Base-by-base conservation (phyloP, 2,113 vertebrate species). In the Lepus europaeus region DNA sequence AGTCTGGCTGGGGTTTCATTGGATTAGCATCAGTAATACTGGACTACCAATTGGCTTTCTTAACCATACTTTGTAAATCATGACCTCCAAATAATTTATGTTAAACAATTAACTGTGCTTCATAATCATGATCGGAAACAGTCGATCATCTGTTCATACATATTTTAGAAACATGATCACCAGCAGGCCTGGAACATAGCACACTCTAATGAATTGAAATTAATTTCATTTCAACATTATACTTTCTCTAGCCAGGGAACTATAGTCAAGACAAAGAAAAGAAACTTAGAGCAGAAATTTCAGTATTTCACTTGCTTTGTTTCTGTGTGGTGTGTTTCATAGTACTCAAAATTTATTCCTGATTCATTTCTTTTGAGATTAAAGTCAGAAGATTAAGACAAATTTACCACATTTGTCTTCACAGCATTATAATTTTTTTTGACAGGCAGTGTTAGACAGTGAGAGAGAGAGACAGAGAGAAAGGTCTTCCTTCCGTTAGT, bases 51-150 rank as follows among this genome's bases (percentile, higher is more conserved):
- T 39, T 61, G 39, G 11, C 73, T 86, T 94, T 23, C 56, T 78
- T 90, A 73, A 29, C 53, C 29, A 19, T 77, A 7, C 14, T 78
- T 81, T 76, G 64, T 53, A 95, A 89, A 92, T 79, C 56, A 56
- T 78, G 45, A 76, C 49, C 63, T 19, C 14, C 7, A 87, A 90
- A 86, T 19, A 81, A 89, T 51, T 63, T 53, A 33, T 86, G 56
- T 33, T 53, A 66, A 66, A 87, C 53, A 20, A 56, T 49, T 87
- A 80, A 51, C 7, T 51, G 63, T 27, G 9, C 2, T 86, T 90
- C 23, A 83, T 49, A 77, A 93, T 80, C n/a, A 76, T 80, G 72
- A 91, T n/a, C 7, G 49, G 25, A 87, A 95, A 53, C 33, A n/a
- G 13, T 20, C n/a, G 13, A 59, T 81, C 73, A 53, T 31, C 9